Evolutionary conservation across 2,113 vertebrate species (phyloP).

Genomic region (Tragelaphus imberbis): DNA sequence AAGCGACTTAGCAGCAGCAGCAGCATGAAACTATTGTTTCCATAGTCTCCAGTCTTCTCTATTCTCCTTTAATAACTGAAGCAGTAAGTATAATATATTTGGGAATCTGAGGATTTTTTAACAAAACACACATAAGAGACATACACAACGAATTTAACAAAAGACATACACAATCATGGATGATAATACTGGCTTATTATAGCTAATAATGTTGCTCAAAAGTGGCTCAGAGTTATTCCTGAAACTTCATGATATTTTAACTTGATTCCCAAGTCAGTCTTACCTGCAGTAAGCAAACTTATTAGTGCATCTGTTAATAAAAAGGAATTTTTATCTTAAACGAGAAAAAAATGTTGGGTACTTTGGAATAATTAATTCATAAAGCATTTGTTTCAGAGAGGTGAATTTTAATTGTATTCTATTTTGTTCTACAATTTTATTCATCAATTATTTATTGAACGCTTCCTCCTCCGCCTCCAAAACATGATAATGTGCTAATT

Average conservation of each 20-base stretch:
- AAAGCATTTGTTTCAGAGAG: background rate
- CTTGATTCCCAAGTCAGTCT: background rate
- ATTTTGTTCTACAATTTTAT: constrained; percentile 22
- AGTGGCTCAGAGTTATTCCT: background rate
- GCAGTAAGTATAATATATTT: background rate
- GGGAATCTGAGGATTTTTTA: background rate
- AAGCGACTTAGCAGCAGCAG: too few relatives aligned
- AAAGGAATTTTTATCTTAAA: background rate
- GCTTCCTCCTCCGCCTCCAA: background rate
- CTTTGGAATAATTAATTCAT: background rate
- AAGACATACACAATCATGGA: background rate
- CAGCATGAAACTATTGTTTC: background rate
- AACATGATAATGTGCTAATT: background rate
- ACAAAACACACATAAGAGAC: background rate
- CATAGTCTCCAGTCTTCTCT: background rate
- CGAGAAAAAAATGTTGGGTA: background rate
- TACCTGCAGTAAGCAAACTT: constrained; percentile 2
- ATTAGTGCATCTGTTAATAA: background rate
- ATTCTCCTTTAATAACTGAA: background rate
- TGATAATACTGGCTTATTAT: background rate
- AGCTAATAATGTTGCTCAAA: background rate
- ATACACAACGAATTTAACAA: background rate
- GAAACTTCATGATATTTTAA: background rate
- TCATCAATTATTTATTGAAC: background rate
- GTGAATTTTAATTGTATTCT: background rate